Conservation (phyloP, 2,888 invertebrate species). For the Belgica antarctica region DNA sequence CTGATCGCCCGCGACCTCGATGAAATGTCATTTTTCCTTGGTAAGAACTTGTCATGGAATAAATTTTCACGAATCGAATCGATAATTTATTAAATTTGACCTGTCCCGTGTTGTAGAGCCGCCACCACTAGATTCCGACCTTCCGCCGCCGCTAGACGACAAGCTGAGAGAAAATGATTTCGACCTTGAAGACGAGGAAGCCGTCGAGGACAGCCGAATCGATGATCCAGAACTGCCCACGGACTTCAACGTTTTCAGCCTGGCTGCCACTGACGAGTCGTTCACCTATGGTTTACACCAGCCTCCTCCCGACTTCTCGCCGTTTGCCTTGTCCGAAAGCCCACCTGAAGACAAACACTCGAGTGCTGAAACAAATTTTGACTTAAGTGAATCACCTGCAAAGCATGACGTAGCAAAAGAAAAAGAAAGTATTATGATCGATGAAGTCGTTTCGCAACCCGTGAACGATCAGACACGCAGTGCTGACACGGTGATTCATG, state of each 20-base stretch:
- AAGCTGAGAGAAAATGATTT: constrained; percentile 22
- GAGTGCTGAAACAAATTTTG: not conserved
- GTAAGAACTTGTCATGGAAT: not conserved
- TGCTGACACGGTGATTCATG: not conserved
- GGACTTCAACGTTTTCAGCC: constrained; percentile 23
- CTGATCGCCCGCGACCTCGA: not conserved
- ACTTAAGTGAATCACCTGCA: constrained; percentile 10
- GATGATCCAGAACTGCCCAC: constrained; percentile 22
- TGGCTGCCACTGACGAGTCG: not conserved
- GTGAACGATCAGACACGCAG: too few relatives aligned
- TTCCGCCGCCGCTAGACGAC: constrained; percentile 25
- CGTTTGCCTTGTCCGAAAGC: not conserved
- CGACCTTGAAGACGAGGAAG: constrained; percentile 4
- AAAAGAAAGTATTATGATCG: not conserved
- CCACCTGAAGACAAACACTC: constrained; percentile 23
- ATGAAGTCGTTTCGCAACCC: not conserved
- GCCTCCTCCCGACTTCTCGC: not conserved
- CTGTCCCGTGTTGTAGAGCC: constrained; percentile 30
- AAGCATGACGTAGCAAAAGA: constrained; percentile 27
- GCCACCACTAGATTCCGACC: constrained; percentile 13
- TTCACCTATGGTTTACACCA: not conserved
- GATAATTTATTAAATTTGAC: constrained; percentile 5
- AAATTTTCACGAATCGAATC: not conserved
- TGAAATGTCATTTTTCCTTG: constrained; percentile 20
- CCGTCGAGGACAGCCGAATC: not conserved